Percentiles rank a stretch among this genome's conserved stretches.
Conservation (phyloP, 2,797 vertebrate genomes). For the Hephaestus fuliginosus region DNA sequence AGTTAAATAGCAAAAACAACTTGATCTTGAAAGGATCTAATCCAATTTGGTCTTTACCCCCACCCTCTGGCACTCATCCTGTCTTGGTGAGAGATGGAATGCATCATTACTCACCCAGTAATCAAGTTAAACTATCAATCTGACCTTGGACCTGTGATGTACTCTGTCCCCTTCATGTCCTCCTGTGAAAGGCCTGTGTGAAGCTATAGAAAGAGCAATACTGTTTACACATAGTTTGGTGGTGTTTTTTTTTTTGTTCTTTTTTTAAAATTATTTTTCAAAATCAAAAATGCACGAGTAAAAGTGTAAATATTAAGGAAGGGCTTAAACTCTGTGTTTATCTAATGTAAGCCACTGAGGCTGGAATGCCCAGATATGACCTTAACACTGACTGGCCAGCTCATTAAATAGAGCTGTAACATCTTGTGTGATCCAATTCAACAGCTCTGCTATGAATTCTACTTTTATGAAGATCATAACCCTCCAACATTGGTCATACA, state of each 20-base stretch:
- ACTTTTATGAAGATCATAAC: too few relatives aligned
- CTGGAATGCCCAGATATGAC: too few relatives aligned
- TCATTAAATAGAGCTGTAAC: too few relatives aligned
- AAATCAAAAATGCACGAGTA: neutral
- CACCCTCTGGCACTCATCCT: slow-evolving; percentile 10
- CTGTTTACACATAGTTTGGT: neutral
- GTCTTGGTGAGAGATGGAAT: slow-evolving; percentile 40
- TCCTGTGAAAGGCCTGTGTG: neutral
- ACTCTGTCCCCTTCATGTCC: neutral
- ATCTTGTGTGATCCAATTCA: too few relatives aligned
- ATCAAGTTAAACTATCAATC: slow-evolving; percentile 55
- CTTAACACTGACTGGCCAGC: too few relatives aligned
- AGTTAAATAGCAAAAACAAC: slow-evolving; percentile 65
- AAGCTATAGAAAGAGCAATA: neutral
- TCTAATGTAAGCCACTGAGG: too few relatives aligned
- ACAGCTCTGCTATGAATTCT: too few relatives aligned
- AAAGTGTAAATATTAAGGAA: neutral
- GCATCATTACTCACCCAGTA: slow-evolving; percentile 32
- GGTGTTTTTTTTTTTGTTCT: neutral
- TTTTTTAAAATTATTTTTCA: too few relatives aligned
- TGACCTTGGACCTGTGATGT: slow-evolving; percentile 12
- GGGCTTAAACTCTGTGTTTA: neutral
- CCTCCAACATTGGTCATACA: too few relatives aligned
- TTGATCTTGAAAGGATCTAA: slow-evolving; percentile 61
- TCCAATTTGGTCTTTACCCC: slow-evolving; percentile 63